Evolutionary conservation across 2,113 vertebrate species (phyloP).

Genomic region (Heptranchias perlo): DNA sequence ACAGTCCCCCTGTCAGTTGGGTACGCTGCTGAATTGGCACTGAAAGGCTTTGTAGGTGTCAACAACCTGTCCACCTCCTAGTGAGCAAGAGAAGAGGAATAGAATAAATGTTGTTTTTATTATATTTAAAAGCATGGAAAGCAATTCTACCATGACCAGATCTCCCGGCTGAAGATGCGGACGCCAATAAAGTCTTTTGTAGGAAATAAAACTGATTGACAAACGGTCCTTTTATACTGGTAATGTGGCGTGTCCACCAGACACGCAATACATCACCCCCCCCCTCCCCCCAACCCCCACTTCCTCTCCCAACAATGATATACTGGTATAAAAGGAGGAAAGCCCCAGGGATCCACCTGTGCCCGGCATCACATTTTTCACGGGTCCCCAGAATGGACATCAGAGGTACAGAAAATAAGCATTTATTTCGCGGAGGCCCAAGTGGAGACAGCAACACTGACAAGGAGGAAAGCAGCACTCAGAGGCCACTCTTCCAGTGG

Average conservation of each 20-base stretch:
- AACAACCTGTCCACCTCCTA: background rate
- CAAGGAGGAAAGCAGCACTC: background rate
- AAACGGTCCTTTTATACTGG: background rate
- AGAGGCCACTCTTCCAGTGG: background rate
- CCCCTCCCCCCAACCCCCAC: background rate
- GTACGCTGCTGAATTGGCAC: background rate
- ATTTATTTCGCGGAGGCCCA: background rate
- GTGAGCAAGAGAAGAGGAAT: background rate
- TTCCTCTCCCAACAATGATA: background rate
- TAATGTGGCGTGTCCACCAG: background rate
- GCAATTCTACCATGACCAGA: background rate
- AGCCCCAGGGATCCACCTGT: background rate
- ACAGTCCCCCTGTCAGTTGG: background rate
- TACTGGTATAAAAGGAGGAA: background rate
- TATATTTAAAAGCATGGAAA: background rate
- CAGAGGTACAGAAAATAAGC: background rate
- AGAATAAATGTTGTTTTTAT: background rate
- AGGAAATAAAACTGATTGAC: background rate
- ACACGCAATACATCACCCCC: background rate
- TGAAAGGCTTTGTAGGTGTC: background rate
- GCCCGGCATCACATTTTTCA: background rate
- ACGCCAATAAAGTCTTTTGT: background rate
- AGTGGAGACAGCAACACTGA: background rate
- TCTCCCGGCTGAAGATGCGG: too few species aligned
- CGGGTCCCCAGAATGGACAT: background rate